phyloP scores from a whole-genome alignment of 64 coral and sea anemone genomes.

The Stichodactyla helianthus region DNA sequence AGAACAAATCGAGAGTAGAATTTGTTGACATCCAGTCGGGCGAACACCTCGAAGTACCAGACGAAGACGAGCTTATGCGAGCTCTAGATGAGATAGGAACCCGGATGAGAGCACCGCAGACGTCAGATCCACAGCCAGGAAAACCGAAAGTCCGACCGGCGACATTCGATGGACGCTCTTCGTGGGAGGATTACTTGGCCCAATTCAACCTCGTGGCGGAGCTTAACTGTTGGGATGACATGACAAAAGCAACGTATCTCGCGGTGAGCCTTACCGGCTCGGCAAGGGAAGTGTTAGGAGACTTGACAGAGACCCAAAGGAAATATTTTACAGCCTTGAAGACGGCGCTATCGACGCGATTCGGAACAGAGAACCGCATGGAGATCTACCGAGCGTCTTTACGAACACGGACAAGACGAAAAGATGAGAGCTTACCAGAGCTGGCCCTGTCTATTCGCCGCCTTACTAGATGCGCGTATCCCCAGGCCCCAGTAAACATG shows the following conservation, averaged over 20 bases:
- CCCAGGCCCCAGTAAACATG: too few species aligned
- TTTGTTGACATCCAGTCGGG: too few species aligned
- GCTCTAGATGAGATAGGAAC: too few species aligned
- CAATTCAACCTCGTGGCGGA: not conserved
- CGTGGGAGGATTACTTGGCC: not conserved
- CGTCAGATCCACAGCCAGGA: not conserved
- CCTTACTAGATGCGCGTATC: too few species aligned
- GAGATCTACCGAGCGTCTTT: not conserved
- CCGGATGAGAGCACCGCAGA: too few species aligned
- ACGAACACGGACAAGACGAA: too few species aligned
- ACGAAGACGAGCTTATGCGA: too few species aligned
- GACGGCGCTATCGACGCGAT: not conserved
- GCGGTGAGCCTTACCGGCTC: not conserved
- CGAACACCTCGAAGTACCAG: too few species aligned
- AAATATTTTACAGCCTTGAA: not conserved
- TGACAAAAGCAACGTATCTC: not conserved
- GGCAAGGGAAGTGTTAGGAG: not conserved
- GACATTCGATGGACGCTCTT: not conserved
- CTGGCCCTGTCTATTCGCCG: too few species aligned
- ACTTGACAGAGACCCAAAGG: not conserved
- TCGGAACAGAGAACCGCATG: not conserved
- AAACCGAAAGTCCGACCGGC: not conserved
- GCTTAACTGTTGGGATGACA: not conserved
- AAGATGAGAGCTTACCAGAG: too few species aligned
- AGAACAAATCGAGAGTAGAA: too few species aligned